phyloP scores from a whole-genome alignment of 2,888 invertebrate genomes.

The Dioctria rufipes region DNA sequence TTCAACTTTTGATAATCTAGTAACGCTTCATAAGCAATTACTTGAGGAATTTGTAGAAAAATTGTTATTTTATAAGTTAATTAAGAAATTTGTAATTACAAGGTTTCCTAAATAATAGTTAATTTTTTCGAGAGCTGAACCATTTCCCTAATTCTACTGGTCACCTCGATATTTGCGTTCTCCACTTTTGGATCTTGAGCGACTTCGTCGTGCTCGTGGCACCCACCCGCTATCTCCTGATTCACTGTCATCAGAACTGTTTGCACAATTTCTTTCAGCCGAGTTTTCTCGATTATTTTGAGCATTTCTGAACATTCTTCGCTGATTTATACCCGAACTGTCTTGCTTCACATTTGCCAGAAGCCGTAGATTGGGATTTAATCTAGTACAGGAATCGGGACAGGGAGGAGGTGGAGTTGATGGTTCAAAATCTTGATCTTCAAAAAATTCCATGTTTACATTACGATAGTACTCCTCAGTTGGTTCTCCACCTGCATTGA shows the following conservation, averaged over 20 bases:
- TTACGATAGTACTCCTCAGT: slow-evolving; percentile 65
- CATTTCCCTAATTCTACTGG: slow-evolving; percentile 41
- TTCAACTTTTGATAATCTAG: slow-evolving; percentile 35
- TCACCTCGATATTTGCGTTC: slow-evolving; percentile 61
- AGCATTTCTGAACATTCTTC: slow-evolving; percentile 50
- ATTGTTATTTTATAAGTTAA: slow-evolving; percentile 31
- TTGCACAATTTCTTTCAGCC: slow-evolving; percentile 55
- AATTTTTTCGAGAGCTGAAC: slow-evolving; percentile 30
- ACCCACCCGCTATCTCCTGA: slow-evolving; percentile 63
- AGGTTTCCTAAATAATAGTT: slow-evolving; percentile 28
- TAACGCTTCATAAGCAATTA: slow-evolving; percentile 25
- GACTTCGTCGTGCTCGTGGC: slow-evolving; percentile 62
- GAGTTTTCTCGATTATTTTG: slow-evolving; percentile 54
- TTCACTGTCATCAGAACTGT: slow-evolving; percentile 64
- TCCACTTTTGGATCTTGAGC: slow-evolving; percentile 63
- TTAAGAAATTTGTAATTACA: slow-evolving; percentile 22
- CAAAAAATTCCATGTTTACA: slow-evolving; percentile 64
- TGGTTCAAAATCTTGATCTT: slow-evolving; percentile 63
- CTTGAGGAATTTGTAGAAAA: slow-evolving; percentile 45
- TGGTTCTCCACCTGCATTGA: slow-evolving; percentile 64
- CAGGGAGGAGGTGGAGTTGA: slow-evolving; percentile 63
- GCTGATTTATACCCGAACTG: slow-evolving; percentile 3
- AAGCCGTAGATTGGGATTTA: slow-evolving; percentile 56
- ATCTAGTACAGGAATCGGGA: slow-evolving; percentile 60
- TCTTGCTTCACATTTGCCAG: slow-evolving; percentile 42